Evolutionary conservation across 2,797 vertebrate species (phyloP).

Genomic region (Geotria australis): DNA sequence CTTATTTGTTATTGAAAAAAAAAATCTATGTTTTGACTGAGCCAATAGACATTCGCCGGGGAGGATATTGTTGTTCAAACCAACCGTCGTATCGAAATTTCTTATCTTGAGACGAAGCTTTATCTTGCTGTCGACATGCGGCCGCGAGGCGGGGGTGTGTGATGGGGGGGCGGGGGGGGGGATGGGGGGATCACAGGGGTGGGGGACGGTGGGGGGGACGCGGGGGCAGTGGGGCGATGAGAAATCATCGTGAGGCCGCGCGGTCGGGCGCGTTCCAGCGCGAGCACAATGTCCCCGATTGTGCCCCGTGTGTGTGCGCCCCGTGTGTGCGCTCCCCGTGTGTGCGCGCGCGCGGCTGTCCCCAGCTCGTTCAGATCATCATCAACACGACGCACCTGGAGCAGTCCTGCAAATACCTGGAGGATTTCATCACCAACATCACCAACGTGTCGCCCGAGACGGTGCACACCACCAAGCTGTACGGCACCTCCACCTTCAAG

Average conservation of each 20-base stretch:
- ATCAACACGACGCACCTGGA: slow-evolving; percentile 88
- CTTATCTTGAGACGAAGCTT: too few species aligned
- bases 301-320: too few species aligned
- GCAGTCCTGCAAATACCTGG: slow-evolving; percentile 63
- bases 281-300: too few species aligned
- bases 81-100: too few species aligned
- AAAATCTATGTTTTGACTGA: too few species aligned
- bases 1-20: too few species aligned
- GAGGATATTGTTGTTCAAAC: too few species aligned
- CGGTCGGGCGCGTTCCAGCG: neutral
- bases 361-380: slow-evolving; percentile 75
- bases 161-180: too few species aligned
- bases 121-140: too few species aligned
- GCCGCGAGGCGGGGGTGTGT: too few species aligned
- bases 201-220: neutral
- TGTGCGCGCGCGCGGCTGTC: neutral
- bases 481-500: slow-evolving; percentile 84
- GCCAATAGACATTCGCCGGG: too few species aligned
- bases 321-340: too few species aligned
- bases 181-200: neutral
- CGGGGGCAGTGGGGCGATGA: neutral
- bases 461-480: slow-evolving; percentile 58
- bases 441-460: slow-evolving; percentile 68
- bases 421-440: slow-evolving; percentile 91
- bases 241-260: neutral